Evolutionary conservation across 2,888 invertebrate genomes (phyloP), one percentile per base, ranked within the genome.

Genomic region (Tolmerus cingulatus): DNA sequence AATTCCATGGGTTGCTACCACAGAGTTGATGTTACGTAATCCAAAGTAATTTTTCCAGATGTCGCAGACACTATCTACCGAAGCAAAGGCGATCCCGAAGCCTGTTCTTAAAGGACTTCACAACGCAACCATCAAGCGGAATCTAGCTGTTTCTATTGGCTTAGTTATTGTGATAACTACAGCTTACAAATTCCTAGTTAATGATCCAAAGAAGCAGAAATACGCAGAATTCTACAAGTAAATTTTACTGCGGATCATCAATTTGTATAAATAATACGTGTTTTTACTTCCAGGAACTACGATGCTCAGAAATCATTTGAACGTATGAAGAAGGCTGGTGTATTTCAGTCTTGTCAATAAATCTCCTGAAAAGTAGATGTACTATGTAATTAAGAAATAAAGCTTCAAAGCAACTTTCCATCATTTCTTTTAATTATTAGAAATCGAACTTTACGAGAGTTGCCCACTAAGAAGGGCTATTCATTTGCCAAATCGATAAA

Each of bases 191-290:
- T 2, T 93, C 0, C 46, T 94, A 0, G 89, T 95, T 30, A 93
- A 93, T 84, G 92, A 94, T 76, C 93, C 94, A 0, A 94, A 94
- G 86, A 95, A 94, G 89, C 91, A 92, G 12, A 93, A 91, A 82
- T 97, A 97, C 90, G 95, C 94, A 57, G 95, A 96, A 51, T 97
- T 95, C 91, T 96, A 97, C 94, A 95, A 94, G 97, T 97, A 93
- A 93, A 93, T 12, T 5, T 2, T 27, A 66, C 27, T 12, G 40
- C 8, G n/a, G 16, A n/a, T 23, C 9, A 23, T 12, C 27, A 19
- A 16, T 46, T 46, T 12, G 9, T 1, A 12, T 23, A 12, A 23
- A 9, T 23, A 37, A 1, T 34, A 37, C 34, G n/a, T 8, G 2
- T 19, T 57, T 79, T 40, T 46, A 14, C 23, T 74, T 84, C 4